Conservation (phyloP, 64 coral and sea anemone genomes). For the Stylophora pistillata region DNA sequence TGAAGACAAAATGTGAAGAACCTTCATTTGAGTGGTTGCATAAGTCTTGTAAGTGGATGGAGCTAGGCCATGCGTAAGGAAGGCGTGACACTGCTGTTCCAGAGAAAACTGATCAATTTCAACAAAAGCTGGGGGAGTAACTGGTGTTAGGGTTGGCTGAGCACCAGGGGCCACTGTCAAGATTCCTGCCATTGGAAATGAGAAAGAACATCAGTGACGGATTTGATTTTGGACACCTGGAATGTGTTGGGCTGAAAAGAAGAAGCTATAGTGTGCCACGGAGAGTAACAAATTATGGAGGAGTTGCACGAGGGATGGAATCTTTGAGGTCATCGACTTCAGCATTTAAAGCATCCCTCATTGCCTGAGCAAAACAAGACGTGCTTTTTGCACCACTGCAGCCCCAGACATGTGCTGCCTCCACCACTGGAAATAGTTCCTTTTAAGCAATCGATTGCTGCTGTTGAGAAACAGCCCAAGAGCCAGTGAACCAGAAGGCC, state of each 20-base stretch:
- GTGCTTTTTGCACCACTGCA: too few species aligned
- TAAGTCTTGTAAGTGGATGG: slow-evolving; percentile 27
- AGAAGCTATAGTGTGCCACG: neutral
- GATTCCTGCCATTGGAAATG: slow-evolving; percentile 47
- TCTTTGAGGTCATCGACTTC: too few species aligned
- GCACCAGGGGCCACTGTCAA: neutral
- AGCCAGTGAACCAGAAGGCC: too few species aligned
- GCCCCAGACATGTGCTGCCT: too few species aligned
- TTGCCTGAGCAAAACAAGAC: too few species aligned
- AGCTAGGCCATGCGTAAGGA: slow-evolving; percentile 24
- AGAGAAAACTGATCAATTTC: slow-evolving; percentile 6
- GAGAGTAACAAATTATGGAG: neutral
- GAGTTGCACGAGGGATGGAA: neutral
- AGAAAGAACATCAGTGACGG: slow-evolving; percentile 51
- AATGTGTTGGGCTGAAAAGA: slow-evolving; percentile 35
- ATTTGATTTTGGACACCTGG: slow-evolving; percentile 4
- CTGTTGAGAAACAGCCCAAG: too few species aligned
- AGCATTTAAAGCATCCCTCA: too few species aligned
- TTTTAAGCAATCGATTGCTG: too few species aligned
- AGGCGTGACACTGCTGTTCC: neutral
- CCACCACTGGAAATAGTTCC: too few species aligned
- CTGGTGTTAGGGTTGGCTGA: neutral
- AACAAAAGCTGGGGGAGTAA: neutral
- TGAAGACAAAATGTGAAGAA: slow-evolving; percentile 41
- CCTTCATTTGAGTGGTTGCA: slow-evolving; percentile 4